Conservation (phyloP, 2,113 vertebrate species). For the Equus quagga region DNA sequence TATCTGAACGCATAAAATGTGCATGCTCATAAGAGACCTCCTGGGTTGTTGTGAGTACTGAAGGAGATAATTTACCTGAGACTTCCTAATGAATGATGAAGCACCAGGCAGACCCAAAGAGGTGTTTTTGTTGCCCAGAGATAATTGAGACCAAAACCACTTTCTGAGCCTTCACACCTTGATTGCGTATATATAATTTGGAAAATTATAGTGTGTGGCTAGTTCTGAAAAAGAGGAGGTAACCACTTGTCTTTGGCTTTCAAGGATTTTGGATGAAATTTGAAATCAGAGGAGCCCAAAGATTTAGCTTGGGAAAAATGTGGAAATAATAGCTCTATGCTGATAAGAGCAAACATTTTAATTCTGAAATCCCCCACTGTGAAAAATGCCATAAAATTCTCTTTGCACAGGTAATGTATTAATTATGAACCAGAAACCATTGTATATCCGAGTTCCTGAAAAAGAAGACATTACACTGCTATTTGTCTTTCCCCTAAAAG, state of each 20-base stretch:
- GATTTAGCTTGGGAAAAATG: background rate
- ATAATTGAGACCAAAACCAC: slow-evolving; percentile 11
- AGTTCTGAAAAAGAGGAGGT: background rate
- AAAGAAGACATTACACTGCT: background rate
- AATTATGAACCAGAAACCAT: background rate
- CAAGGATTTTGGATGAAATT: slow-evolving; percentile 29
- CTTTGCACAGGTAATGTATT: background rate
- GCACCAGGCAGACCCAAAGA: background rate
- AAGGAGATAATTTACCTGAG: background rate
- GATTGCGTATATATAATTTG: slow-evolving; percentile 26
- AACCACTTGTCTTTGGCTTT: slow-evolving; percentile 43
- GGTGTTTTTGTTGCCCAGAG: background rate
- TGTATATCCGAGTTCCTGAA: background rate
- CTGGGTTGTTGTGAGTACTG: background rate
- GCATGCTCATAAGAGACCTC: background rate
- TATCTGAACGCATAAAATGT: background rate
- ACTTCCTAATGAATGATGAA: background rate
- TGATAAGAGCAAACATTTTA: slow-evolving; percentile 27
- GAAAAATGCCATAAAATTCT: slow-evolving; percentile 6
- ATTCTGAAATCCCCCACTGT: background rate
- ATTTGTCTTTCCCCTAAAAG: background rate
- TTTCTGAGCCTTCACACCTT: slow-evolving; percentile 2
- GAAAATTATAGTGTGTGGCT: background rate
- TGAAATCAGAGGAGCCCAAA: slow-evolving; percentile 25
- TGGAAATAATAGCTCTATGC: background rate